Evolutionary conservation across 92 coral and sea anemone genomes (phyloP), one percentile per base, ranked within the genome.

Genomic region (Palythoa heliodiscus): DNA sequence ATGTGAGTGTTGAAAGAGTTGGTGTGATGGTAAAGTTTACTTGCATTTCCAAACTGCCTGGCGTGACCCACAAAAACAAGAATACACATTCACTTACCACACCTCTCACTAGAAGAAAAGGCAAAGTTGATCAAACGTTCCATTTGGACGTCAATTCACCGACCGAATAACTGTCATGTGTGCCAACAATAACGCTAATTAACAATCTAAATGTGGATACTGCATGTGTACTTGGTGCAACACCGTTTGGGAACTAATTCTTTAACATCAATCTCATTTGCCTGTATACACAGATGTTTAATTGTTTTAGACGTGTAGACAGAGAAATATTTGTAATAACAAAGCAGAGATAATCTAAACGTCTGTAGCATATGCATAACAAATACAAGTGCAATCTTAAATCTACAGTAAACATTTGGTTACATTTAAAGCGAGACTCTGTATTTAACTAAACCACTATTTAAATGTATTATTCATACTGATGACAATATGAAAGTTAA

Each of bases 131-230:
- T 73, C 87, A 89, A 82, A 82, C 86, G 89, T 74, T 86, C 92
- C 84, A 73, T 84, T 88, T 87, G 84, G 84, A 79, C 93, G 88
- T 90, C 91, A 85, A 88, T 88, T 87, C 93, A 91, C 87, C 93
- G 84, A 80, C 84, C 60, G 86, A 84, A 83, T 63, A 91, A 88
- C 93, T 91, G 93, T 87, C 86, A 84, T 91, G 74, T 88, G 91
- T 88, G 89, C 84, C 93, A 91, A 91, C 81, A 88, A 91, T 83
- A 91, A 87, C 24, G 85, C 87, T 91, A 58, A 85, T 88, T 88
- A 88, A 91, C 86, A 73, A 76, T 75, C 82, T 83, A 87, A 29
- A 50, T 73, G 11, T 17, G 50, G 78, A 43, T 38, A 76, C 8
- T 74, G 83, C 43, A 43, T n/a, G 58, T 55, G 73, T 68, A 66